Evolutionary conservation across 2,113 vertebrate genomes (phyloP).

Genomic region (Pelvicachromis taeniatus): DNA sequence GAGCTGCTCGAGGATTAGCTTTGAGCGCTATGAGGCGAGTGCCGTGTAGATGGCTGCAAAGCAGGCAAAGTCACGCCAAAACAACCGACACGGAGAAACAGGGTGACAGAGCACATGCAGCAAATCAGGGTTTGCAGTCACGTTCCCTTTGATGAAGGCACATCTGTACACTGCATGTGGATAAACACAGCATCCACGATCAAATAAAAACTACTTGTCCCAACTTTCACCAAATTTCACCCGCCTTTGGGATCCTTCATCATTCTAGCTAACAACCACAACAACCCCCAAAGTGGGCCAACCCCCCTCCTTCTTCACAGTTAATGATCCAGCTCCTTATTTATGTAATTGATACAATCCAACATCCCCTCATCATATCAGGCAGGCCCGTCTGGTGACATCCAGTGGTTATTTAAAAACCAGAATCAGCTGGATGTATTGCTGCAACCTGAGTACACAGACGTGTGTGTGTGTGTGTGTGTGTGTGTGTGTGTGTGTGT

Average conservation of each 20-base stretch:
- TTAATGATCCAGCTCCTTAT: background rate
- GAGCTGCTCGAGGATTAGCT: background rate
- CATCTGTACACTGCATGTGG: background rate
- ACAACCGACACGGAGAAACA: rapidly evolving
- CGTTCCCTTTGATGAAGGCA: background rate
- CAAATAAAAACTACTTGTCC: background rate
- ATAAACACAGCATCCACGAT: background rate
- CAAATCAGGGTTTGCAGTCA: background rate
- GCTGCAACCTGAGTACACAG: background rate
- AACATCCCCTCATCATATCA: background rate
- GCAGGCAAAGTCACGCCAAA: background rate
- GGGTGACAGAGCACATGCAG: rapidly evolving
- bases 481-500: background rate
- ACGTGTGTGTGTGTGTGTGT: background rate
- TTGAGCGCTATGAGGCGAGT: no score
- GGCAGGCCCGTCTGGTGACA: constrained; percentile 3
- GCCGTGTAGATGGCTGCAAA: background rate
- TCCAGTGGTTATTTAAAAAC: constrained; percentile 14
- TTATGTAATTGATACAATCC: constrained; percentile 12
- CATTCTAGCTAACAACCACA: constrained; percentile 2
- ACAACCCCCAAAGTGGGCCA: background rate
- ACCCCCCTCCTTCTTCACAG: background rate
- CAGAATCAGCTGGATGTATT: background rate
- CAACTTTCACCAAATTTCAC: background rate
- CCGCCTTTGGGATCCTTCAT: background rate